These are phyloP conservation scores for Gonocerus acuteangulatus DNA, from an alignment of 2,888 invertebrate genomes.

Conservation along the genomic window DNA sequence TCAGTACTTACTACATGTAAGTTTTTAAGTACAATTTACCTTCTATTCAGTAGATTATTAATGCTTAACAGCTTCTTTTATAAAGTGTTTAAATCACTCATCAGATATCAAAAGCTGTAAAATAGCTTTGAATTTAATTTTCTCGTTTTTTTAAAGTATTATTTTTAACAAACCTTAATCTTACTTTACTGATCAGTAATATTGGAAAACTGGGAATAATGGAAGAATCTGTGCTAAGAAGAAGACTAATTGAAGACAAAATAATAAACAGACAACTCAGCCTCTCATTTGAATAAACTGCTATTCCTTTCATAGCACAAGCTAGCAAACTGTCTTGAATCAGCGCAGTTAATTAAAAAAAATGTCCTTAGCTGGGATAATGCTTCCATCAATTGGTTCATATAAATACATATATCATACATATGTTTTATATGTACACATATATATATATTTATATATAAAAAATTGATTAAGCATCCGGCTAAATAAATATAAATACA, in stretches of 20 bases:
- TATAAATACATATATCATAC: constrained; percentile 17
- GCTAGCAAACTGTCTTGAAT: constrained; percentile 24
- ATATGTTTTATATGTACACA: not conserved
- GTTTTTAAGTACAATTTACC: constrained; percentile 16
- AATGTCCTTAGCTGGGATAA: constrained; percentile 7
- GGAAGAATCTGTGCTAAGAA: constrained; percentile 25
- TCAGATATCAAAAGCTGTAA: constrained; percentile 13
- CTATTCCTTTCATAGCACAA: constrained; percentile 25
- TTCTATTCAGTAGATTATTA: constrained; percentile 15
- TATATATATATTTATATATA: not conserved
- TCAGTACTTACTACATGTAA: not conserved
- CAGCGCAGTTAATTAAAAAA: constrained; percentile 24
- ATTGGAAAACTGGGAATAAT: constrained; percentile 21
- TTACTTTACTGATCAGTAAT: constrained; percentile 9
- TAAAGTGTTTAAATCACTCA: constrained; percentile 12
- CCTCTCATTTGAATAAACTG: constrained; percentile 12
- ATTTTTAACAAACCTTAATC: constrained; percentile 2
- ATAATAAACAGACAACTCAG: constrained; percentile 10
- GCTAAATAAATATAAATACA: constrained; percentile 20
- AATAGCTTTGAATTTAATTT: constrained; percentile 6
- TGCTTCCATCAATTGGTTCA: constrained; percentile 17
- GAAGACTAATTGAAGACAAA: constrained; percentile 24
- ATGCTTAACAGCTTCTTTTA: constrained; percentile 17
- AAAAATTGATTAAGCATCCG: constrained; percentile 22
- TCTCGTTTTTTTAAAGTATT: not conserved